Percentiles rank a stretch among this genome's conserved stretches.
Evolutionary conservation across 2,113 vertebrate species (phyloP).

Genomic region (Merops nubicus): DNA sequence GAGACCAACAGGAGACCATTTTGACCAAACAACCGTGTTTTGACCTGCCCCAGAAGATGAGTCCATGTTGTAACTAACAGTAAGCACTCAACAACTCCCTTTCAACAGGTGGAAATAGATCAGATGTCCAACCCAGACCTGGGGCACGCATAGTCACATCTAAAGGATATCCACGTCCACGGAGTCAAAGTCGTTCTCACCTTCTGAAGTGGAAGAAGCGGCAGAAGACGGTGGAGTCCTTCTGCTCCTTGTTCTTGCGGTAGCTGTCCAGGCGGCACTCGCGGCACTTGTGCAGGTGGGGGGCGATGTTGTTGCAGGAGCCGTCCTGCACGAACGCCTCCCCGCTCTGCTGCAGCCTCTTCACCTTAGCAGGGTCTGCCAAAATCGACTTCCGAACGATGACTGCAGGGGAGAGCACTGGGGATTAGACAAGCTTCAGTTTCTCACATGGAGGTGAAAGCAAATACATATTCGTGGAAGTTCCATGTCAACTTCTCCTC

Average conservation of each 20-base stretch:
- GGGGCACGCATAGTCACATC: not conserved
- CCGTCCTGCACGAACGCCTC: conserved; percentile 82
- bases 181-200: not conserved
- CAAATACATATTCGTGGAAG: not conserved
- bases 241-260: conserved; percentile 79
- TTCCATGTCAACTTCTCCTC: fast-evolving
- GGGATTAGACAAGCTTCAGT: not conserved
- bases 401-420: conserved; percentile 29
- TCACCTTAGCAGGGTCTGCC: conserved; percentile 74
- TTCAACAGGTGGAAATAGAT: not conserved
- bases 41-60: not conserved
- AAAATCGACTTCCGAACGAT: conserved; percentile 74
- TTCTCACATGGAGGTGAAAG: not conserved
- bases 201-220: conserved; percentile 84
- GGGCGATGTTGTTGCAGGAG: conserved; percentile 78
- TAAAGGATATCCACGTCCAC: not conserved
- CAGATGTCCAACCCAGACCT: fast-evolving
- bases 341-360: conserved; percentile 78
- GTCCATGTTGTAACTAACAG: not conserved
- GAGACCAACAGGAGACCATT: not conserved
- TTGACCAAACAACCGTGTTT: not conserved
- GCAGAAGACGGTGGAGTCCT: conserved; percentile 81
- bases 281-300: conserved; percentile 80
- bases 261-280: conserved; percentile 82
- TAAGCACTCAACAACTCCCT: not conserved